phyloP scores from a whole-genome alignment of 2,113 vertebrate species.

The Cranoglanis bouderius region DNA sequence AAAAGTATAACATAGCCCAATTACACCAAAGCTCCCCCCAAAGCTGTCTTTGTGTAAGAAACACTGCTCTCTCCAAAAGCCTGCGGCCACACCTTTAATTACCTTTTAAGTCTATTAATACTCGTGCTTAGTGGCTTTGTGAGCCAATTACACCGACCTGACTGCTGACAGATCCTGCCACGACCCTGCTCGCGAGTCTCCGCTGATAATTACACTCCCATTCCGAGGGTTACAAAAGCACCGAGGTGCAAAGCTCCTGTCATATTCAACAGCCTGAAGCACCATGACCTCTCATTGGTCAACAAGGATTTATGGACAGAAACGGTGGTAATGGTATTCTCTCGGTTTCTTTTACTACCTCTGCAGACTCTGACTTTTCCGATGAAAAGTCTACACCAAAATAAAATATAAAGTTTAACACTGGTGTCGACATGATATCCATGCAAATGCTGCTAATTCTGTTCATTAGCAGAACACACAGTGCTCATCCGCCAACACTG shows the following conservation, averaged over 20 bases:
- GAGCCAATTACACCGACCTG: slow-evolving; percentile 31
- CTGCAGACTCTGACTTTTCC: neutral
- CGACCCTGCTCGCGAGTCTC: slow-evolving; percentile 9
- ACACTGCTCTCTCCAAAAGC: neutral
- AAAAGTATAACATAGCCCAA: neutral
- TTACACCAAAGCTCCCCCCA: neutral
- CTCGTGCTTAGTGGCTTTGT: slow-evolving; percentile 10
- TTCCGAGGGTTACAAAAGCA: slow-evolving; percentile 19
- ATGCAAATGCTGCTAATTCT: neutral
- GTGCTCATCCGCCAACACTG: neutral
- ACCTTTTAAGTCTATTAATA: slow-evolving; percentile 40
- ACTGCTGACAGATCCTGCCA: slow-evolving; percentile 27
- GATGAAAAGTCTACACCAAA: neutral
- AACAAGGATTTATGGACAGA: neutral
- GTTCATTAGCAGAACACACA: slow-evolving; percentile 15
- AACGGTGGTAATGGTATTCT: neutral
- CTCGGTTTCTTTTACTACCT: neutral
- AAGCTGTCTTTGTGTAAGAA: neutral
- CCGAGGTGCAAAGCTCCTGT: neutral
- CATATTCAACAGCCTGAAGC: slow-evolving; percentile 16
- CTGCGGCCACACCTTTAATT: slow-evolving; percentile 37
- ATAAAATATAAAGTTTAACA: neutral
- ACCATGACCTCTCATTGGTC: slow-evolving; percentile 17
- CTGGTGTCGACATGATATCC: neutral
- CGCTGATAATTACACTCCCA: slow-evolving; percentile 37